Percentiles rank a stretch among this genome's conserved stretches.
These are phyloP conservation scores for Melinopterus prodromus DNA, from an alignment of 2,888 invertebrate genomes.

Conservation along the genomic window DNA sequence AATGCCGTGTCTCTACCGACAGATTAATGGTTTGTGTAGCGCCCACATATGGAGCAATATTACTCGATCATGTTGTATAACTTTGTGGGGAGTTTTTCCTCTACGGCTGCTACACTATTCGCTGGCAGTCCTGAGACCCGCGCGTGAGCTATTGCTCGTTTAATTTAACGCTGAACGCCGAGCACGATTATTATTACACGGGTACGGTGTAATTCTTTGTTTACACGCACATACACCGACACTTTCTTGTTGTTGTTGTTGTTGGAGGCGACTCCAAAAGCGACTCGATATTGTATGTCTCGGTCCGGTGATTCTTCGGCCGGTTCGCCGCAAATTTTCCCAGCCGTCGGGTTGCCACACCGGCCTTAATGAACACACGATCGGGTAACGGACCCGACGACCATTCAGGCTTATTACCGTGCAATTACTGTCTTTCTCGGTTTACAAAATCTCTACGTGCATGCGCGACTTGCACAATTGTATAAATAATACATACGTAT, in stretches of 20 bases:
- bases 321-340: not conserved
- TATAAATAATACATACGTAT: not conserved
- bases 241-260: conserved; percentile 15
- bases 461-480: not conserved
- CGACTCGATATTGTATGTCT: not conserved
- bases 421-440: conserved; percentile 18
- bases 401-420: conserved; percentile 19
- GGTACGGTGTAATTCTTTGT: conserved; percentile 21
- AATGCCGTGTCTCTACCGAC: no score
- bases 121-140: no score
- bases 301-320: no score
- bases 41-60: conserved; percentile 4
- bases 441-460: not conserved
- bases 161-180: conserved; percentile 16
- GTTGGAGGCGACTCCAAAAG: conserved; percentile 12
- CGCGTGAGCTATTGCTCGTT: conserved; percentile 19
- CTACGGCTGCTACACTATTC: not conserved
- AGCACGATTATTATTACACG: conserved; percentile 22
- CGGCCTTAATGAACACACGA: not conserved
- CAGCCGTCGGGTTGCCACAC: not conserved
- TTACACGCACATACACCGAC: conserved; percentile 22
- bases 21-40: no score
- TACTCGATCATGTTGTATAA: conserved; percentile 17
- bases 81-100: not conserved
- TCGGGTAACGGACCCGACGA: not conserved